These are phyloP conservation scores for Luehdorfia chinensis DNA, from an alignment of 1,140 invertebrate species.

Conservation along the genomic window DNA sequence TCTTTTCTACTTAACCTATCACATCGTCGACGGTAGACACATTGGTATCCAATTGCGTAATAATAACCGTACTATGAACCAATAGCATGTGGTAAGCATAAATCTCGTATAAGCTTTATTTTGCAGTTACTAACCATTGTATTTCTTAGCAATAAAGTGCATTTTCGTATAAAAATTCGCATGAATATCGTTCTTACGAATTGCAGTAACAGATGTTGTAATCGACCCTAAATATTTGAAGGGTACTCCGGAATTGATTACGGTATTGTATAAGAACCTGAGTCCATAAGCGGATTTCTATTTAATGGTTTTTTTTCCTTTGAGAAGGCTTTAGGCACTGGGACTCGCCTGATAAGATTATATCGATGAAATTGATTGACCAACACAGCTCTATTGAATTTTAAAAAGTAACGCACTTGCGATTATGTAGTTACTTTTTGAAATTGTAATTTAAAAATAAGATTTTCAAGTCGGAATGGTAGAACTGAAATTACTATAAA, in stretches of 20 bases:
- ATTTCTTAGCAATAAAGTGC: constrained; percentile 6
- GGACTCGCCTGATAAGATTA: constrained; percentile 8
- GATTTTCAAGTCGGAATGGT: too few species aligned
- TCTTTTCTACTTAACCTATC: too few species aligned
- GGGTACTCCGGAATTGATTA: constrained; percentile 68
- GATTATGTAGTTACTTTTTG: too few species aligned
- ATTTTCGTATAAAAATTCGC: not conserved
- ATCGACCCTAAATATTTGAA: constrained; percentile 36
- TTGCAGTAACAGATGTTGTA: constrained; percentile 39
- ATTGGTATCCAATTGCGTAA: constrained; percentile 5
- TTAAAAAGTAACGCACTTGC: too few species aligned
- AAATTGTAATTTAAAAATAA: too few species aligned
- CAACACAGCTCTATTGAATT: constrained; percentile 9
- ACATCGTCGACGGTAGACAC: too few species aligned
- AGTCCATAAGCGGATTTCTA: constrained; percentile 64
- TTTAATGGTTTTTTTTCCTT: constrained; percentile 57
- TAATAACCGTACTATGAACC: not conserved
- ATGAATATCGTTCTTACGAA: constrained; percentile 12
- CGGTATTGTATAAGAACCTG: constrained; percentile 44
- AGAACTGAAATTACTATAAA: too few species aligned
- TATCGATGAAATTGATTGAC: constrained; percentile 13
- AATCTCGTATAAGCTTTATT: not conserved
- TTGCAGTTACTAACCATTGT: constrained; percentile 2
- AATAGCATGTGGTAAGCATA: constrained; percentile 5
- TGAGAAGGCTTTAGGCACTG: constrained; percentile 10